A percentile compares a stretch with the other conserved stretches of the same genome.
Evolutionary conservation across 2,113 vertebrate genomes (phyloP).

Genomic region (Papio anubis): DNA sequence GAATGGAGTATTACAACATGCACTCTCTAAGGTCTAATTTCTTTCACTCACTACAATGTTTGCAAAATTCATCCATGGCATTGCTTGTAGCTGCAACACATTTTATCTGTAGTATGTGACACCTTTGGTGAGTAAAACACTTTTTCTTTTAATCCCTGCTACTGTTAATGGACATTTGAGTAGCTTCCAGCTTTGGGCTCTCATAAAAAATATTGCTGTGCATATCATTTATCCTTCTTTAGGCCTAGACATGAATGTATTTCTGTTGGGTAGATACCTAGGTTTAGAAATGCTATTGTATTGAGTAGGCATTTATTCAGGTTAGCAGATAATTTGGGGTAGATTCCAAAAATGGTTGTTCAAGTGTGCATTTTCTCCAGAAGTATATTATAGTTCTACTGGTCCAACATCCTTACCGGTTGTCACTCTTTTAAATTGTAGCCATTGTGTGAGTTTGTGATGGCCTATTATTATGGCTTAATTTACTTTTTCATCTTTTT

Average conservation of each 20-base stretch:
- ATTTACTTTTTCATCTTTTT: neutral
- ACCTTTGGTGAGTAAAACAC: neutral
- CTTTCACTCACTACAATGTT: neutral
- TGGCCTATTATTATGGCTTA: neutral
- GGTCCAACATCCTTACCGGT: neutral
- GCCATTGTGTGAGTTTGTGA: neutral
- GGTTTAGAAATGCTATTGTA: neutral
- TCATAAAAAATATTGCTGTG: neutral
- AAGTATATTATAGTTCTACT: neutral
- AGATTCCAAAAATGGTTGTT: neutral
- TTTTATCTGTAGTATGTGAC: neutral
- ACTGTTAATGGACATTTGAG: neutral
- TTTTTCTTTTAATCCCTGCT: neutral
- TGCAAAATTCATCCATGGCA: neutral
- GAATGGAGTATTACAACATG: neutral
- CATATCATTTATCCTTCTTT: neutral
- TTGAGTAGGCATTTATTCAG: neutral
- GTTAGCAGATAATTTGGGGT: neutral
- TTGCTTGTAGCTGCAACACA: neutral
- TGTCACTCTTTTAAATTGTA: neutral
- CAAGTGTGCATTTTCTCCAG: neutral
- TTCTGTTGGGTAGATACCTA: neutral
- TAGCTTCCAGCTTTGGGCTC: neutral
- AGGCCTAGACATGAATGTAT: fast-evolving
- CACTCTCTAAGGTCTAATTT: neutral